Evolutionary conservation across 1,140 invertebrate species (phyloP).

Genomic region (Rhizoglyphus robini): DNA sequence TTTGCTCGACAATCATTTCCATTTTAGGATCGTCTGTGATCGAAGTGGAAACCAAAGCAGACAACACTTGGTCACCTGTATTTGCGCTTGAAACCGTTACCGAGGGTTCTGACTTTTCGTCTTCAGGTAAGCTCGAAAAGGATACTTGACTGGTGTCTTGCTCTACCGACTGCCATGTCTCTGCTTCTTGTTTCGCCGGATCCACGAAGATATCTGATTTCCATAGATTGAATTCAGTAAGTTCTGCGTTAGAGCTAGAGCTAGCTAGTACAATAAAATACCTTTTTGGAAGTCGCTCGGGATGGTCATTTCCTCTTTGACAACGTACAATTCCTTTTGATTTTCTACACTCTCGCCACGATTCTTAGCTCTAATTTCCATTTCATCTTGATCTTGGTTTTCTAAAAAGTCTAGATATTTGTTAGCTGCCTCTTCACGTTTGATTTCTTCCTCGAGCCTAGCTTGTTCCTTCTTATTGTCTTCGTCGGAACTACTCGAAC

Average conservation of each 20-base stretch:
- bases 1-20: slow-evolving; percentile 20
- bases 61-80: slow-evolving; percentile 12
- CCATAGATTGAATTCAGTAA: neutral
- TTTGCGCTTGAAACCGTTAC: slow-evolving; percentile 23
- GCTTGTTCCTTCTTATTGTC: neutral
- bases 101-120: slow-evolving; percentile 28
- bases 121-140: slow-evolving; percentile 28
- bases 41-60: neutral
- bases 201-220: neutral
- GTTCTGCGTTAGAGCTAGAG: neutral
- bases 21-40: slow-evolving; percentile 13
- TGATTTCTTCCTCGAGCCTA: neutral
- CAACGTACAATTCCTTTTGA: slow-evolving; percentile 21
- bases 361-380: slow-evolving; percentile 19
- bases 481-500: neutral
- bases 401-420: slow-evolving; percentile 21
- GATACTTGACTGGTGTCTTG: slow-evolving; percentile 29
- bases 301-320: slow-evolving; percentile 19
- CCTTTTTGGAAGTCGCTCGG: slow-evolving; percentile 15
- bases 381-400: slow-evolving; percentile 18
- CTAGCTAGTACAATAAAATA: neutral
- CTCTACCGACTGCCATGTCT: slow-evolving; percentile 27
- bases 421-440: slow-evolving; percentile 8
- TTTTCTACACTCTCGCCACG: slow-evolving; percentile 12
- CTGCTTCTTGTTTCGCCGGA: slow-evolving; percentile 16